Base-by-base conservation (phyloP, 2,113 vertebrate genomes). In the Sakesphorus luctuosus region DNA sequence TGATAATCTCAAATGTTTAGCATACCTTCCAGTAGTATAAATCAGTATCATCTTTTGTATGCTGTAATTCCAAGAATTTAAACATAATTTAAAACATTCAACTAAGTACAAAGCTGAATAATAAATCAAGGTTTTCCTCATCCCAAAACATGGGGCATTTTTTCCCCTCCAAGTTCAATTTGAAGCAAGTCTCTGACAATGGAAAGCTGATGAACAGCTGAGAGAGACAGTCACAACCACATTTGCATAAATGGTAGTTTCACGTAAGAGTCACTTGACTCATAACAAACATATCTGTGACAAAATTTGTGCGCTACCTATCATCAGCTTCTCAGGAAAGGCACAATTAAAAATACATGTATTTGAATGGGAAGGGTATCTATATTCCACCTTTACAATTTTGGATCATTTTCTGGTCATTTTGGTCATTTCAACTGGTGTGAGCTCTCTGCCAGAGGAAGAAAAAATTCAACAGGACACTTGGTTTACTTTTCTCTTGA, bases 341-440 rank as follows among this genome's bases (percentile, higher is more conserved):
- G 55, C 26, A 59, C 13, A 81, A 55, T 18, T 59, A 65, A 38
- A 77, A 43, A 49, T 50, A 16, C 1, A 1, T 13, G 13, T 18
- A 55, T 75, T 69, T 89, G 11, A 43, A 35, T 13, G 7, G 55
- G 11, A 79, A 46, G 6, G 11, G n/a, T 36, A 87, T 18, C n/a
- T 52, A 21, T 25, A 63, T 26, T 25, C 10, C 52, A 79, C 23
- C 19, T 46, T 59, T 31, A 76, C 12, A 8, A 16, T 19, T 77
- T 86, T 76, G 61, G 3, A 21, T 71, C 47, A 56, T 71, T 81
- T 79, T n/a, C n/a, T n/a, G n/a, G n/a, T n/a, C n/a, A n/a, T n/a
- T n/a, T n/a, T n/a, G n/a, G n/a, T n/a, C n/a, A n/a, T n/a, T n/a
- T 44, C 3, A 0, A 24, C 33, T 31, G 6, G 18, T 4, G 3